Base-by-base conservation (phyloP, 2,113 vertebrate species). In the Heterotilapia buettikoferi region DNA sequence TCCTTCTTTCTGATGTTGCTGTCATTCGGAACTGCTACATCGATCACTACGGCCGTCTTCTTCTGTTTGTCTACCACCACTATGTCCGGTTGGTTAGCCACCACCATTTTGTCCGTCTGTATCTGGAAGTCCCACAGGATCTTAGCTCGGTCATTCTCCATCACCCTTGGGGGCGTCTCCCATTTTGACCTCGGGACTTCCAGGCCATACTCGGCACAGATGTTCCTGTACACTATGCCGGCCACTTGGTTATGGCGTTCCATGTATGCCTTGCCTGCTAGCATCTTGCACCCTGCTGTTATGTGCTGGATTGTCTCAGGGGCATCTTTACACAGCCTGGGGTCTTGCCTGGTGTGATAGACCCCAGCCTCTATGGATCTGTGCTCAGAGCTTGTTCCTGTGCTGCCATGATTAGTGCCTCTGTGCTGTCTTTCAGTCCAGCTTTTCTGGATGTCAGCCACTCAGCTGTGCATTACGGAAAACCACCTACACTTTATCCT, bases 21-120 rank as follows among this genome's bases (percentile, higher is more conserved):
- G 50, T 52, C 50, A 52, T 52, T 52, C 24, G 24, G 24, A 24
- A 24, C 24, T 18, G 0, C 50, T 52, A 52, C 50, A 52, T 52
- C 5, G 1, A 52, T 52, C 50, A n/a, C 47, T 52, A 52, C 4
- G 2, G 4, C 0, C 18, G 18, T 3, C 18, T 52, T 50, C 47
- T 19, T 9, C 47, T 50, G 47, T 2, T 50, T 19, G 2, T 50
- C 47, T 0, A 0, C 47, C 7, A 50, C 47, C 47, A 18, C 7
- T 50, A 50, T 50, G 47, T 50, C 47, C 2, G 16, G 47, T 50
- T 19, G 47, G 7, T 50, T 50, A 50, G 47, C 47, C 47, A 19
- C 0, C 16, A 19, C 5, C 50, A 9, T n/a, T 2, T 47, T 52
- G 50, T 52, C 50, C 5, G 18, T 52, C 18, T 52, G 50, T 5